Percentiles rank a stretch among this genome's conserved stretches.
Evolutionary conservation across 2,113 vertebrate species (phyloP).

Genomic region (Hippocampus mohnikei): DNA sequence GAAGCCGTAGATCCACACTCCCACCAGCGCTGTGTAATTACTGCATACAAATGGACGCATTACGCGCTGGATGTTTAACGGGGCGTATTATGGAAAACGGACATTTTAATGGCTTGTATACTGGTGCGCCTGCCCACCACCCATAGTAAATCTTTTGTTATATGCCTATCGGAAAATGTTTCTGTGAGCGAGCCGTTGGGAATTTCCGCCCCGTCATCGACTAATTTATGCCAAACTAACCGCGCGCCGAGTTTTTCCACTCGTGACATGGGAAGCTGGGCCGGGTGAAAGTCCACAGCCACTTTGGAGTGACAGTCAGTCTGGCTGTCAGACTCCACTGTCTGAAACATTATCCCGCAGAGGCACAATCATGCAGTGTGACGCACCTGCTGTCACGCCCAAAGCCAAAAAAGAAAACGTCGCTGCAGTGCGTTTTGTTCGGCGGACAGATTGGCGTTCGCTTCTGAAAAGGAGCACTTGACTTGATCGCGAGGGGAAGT

Average conservation of each 20-base stretch:
- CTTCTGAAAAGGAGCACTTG: neutral
- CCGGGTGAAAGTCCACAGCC: too few species aligned
- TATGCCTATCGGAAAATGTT: neutral
- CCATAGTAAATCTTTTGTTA: neutral
- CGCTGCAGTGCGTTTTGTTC: too few species aligned
- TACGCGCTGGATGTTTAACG: slow-evolving; percentile 23
- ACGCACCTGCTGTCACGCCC: neutral
- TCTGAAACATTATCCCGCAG: too few species aligned
- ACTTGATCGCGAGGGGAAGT: neutral
- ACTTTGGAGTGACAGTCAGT: neutral
- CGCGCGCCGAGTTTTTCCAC: neutral
- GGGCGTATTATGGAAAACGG: slow-evolving; percentile 19
- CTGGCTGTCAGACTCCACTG: neutral
- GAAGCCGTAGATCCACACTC: slow-evolving; percentile 98
- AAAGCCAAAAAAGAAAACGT: neutral
- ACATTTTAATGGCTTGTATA: neutral
- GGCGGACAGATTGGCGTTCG: neutral
- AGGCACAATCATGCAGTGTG: neutral
- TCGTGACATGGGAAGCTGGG: neutral
- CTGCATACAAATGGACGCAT: slow-evolving; percentile 59
- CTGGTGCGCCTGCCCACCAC: neutral
- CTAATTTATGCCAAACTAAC: too few species aligned
- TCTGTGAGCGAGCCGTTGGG: neutral
- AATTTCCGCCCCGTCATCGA: neutral
- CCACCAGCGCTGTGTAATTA: slow-evolving; percentile 93